Evolutionary conservation across 2,888 invertebrate genomes (phyloP).

Genomic region (Gerris lacustris): DNA sequence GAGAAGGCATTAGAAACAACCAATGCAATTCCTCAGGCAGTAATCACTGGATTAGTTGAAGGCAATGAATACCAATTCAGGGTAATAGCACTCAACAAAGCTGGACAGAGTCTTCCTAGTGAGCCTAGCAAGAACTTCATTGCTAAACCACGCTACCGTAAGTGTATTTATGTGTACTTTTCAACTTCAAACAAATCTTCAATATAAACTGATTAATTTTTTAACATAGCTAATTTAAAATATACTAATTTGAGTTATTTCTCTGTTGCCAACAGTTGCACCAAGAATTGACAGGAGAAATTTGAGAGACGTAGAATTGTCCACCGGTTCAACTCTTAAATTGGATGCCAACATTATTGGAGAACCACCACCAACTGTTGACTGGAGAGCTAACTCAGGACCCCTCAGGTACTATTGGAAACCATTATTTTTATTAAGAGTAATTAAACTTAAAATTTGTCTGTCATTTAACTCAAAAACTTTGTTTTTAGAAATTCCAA

Average conservation of each 20-base stretch:
- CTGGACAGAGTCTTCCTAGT: constrained; percentile 85
- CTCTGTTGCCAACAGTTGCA: constrained; percentile 48
- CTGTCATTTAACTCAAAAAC: neutral
- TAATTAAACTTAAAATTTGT: constrained; percentile 5
- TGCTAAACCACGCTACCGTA: constrained; percentile 70
- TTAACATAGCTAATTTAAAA: neutral
- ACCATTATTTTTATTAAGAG: neutral
- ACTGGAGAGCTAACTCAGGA: constrained; percentile 80
- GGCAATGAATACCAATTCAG: constrained; percentile 96
- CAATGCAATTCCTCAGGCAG: constrained; percentile 57
- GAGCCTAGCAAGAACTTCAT: constrained; percentile 73
- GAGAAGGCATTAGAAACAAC: constrained; percentile 79
- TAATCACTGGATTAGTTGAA: constrained; percentile 81
- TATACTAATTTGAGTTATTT: neutral
- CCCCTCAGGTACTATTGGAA: constrained; percentile 45
- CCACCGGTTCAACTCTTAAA: constrained; percentile 84
- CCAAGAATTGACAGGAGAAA: constrained; percentile 92
- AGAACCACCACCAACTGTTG: constrained; percentile 86
- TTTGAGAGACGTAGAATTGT: constrained; percentile 76
- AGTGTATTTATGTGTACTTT: constrained; percentile 33
- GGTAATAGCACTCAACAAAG: constrained; percentile 87
- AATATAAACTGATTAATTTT: neutral
- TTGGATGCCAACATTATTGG: constrained; percentile 87
- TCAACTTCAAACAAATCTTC: neutral
- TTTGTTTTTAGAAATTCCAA: constrained; percentile 39